phyloP scores from a whole-genome alignment of 2,797 vertebrate genomes.

The Ctenopoma multispine region DNA sequence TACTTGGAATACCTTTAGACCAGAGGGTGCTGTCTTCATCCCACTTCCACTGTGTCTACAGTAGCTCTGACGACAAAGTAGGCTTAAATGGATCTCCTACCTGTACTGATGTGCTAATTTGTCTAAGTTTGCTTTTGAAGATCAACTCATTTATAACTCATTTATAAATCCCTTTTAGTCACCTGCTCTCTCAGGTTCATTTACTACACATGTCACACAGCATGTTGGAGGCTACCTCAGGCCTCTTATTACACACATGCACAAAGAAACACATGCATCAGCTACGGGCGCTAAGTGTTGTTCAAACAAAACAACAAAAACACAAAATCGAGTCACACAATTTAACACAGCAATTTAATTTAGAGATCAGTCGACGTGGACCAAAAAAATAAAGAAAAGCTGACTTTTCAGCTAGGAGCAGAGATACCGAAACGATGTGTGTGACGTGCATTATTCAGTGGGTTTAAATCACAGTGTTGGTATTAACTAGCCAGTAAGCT shows the following conservation, averaged over 20 bases:
- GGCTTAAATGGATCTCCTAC: too few relatives aligned
- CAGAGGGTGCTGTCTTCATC: neutral
- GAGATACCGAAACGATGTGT: too few relatives aligned
- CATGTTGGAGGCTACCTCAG: conserved; percentile 12
- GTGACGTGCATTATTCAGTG: neutral
- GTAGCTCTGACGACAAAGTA: too few relatives aligned
- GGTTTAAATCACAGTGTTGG: conserved; percentile 11
- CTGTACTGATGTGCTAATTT: neutral
- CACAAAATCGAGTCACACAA: neutral
- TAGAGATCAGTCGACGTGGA: neutral
- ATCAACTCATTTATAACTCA: neutral
- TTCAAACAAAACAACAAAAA: conserved; percentile 24
- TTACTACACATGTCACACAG: neutral
- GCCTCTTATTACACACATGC: neutral
- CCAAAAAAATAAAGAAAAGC: neutral
- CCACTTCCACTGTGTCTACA: neutral
- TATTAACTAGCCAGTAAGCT: conserved; percentile 71
- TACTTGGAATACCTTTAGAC: neutral
- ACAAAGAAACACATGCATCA: neutral
- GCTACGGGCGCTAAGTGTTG: neutral
- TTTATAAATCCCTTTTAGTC: conserved; percentile 9
- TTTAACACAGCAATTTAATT: neutral
- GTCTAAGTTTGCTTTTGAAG: neutral
- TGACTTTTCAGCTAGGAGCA: accelerated
- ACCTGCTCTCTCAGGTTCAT: neutral